Evolutionary conservation across 1,140 invertebrate genomes (phyloP).

Genomic region (Meloidogyne chitwoodi): DNA sequence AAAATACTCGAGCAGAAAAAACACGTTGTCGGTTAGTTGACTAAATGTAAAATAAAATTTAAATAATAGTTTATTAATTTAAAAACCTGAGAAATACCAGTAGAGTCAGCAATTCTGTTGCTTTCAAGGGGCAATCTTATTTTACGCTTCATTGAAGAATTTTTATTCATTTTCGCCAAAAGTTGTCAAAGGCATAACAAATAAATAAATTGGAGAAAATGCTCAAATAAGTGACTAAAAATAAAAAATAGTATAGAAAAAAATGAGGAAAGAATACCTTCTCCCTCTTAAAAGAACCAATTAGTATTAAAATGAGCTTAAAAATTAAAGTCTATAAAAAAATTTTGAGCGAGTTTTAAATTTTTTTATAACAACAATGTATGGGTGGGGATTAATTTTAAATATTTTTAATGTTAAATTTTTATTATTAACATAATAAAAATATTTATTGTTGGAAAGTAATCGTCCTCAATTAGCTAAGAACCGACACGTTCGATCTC

Average conservation of each 20-base stretch:
- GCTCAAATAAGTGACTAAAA: neutral
- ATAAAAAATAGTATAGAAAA: neutral
- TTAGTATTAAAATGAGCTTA: neutral
- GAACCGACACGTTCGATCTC: too few relatives aligned
- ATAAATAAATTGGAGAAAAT: neutral
- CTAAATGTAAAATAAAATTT: neutral
- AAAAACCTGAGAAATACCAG: neutral
- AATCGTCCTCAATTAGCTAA: too few relatives aligned
- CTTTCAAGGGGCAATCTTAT: neutral
- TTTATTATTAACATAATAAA: too few relatives aligned
- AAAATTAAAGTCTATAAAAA: neutral
- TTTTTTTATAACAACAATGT: too few relatives aligned
- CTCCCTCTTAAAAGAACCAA: neutral
- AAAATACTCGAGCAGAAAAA: conserved; percentile 15
- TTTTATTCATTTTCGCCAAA: neutral
- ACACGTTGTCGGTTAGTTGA: conserved; percentile 1
- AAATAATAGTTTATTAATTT: neutral
- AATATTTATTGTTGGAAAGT: too few relatives aligned
- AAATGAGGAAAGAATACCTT: too few relatives aligned
- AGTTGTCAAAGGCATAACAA: neutral
- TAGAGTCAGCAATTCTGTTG: neutral
- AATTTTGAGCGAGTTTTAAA: neutral
- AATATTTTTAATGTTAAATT: too few relatives aligned
- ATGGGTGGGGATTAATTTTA: neutral
- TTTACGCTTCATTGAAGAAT: neutral